Evolutionary conservation across 2,113 vertebrate genomes (phyloP), one percentile per base, ranked within the genome.

Genomic region (Lampris incognitus): DNA sequence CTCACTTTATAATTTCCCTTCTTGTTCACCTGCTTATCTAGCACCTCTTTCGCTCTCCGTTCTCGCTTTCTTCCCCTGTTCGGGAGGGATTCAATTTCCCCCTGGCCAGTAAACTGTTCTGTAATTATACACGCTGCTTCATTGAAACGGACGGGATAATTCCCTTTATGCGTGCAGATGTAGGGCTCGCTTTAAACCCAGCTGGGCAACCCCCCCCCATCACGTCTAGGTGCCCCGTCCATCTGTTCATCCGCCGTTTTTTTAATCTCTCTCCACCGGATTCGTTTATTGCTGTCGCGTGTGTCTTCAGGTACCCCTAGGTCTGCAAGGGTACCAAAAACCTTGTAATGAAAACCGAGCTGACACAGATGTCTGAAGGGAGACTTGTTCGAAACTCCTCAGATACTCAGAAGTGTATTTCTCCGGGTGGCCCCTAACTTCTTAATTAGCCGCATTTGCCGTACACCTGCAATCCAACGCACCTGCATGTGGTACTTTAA

Each of bases 11-110:
- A 81, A 65, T 81, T 82, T 51, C 64, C 71, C 24, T 66, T 69
- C 80, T 85, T 87, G 82, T 85, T 87, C 76, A 84, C 66, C 72
- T 81, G 76, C 86, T 84, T 89, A 88, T 87, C 86, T 77, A 36
- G 69, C 70, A 68, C 72, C 67, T 67, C 74, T 64, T 60, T 62
- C 57, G 63, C 48, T 11, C 69, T 0, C 42, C 40, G 6, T 41
- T 60, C 39, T 10, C 40, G 5, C 6, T 42, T 69, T 65, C 74
- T 66, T 13, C 0, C 46, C 52, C 49, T 4, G 13, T 40, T 88
- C 83, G 66, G 54, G 65, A 83, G 82, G 78, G 75, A 85, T 81
- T 85, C 81, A 82, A 82, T 84, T 85, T 82, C 82, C 77, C 78
- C 56, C 38, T 60, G 67, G 84, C 81, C 72, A 64, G 72, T 85